Evolutionary conservation across 2,888 invertebrate species (phyloP), one percentile per base, ranked within the genome.

Genomic region (Gastracanthus pulcherrimus): DNA sequence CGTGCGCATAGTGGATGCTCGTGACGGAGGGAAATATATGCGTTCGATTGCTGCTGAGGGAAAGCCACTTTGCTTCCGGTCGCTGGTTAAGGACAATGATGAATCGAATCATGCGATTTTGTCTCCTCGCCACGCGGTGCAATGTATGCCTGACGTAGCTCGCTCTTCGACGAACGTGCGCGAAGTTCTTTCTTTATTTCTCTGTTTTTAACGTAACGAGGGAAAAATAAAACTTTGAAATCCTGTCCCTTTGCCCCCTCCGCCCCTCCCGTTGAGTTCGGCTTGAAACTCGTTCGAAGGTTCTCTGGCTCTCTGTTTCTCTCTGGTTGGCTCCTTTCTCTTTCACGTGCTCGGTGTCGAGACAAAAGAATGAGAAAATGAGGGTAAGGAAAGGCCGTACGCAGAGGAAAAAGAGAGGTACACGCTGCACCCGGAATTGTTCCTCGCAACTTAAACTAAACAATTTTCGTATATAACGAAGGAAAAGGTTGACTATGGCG

Each of bases 61-160:
- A n/a, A n/a, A n/a, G n/a, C n/a, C n/a, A n/a, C n/a, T n/a, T n/a
- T n/a, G n/a, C n/a, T n/a, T n/a, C n/a, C n/a, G n/a, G n/a, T n/a
- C n/a, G n/a, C n/a, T n/a, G n/a, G n/a, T n/a, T n/a, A n/a, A 23
- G 23, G 7, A 13, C 58, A 71, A 80, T 80, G 69, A 80, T 70
- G 60, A 80, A 80, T 70, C 69, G 55, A 71, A 80, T 71, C 45
- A 71, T 26, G 51, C 41, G 62, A 34, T 19, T 70, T 55, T 64
- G 75, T 70, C 13, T 71, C 51, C 1, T 2, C 19, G 6, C 19
- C 9, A 9, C 34, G n/a, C n/a, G n/a, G n/a, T n/a, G n/a, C n/a
- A n/a, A n/a, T n/a, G n/a, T n/a, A n/a, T n/a, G n/a, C 51, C 23
- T 19, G 11, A 23, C 62, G 19, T 48, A n/a, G n/a, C 31, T 26